phyloP scores from a whole-genome alignment of 1,140 invertebrate genomes.

The Habropoda laboriosa region DNA sequence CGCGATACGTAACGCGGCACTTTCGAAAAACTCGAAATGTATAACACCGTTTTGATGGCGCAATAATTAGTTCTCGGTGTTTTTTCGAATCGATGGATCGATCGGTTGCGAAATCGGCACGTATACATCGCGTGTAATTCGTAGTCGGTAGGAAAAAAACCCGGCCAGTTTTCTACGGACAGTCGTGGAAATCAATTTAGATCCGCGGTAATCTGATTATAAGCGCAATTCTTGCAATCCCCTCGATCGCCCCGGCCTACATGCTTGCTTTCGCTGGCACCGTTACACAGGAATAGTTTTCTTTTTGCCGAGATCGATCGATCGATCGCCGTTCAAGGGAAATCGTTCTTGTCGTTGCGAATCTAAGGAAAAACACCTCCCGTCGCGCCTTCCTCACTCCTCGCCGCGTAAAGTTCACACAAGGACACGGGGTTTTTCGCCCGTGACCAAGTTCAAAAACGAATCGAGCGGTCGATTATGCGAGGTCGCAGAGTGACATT shows the following conservation, averaged over 20 bases:
- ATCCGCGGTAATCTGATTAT: conserved; percentile 18
- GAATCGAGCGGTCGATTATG: not conserved
- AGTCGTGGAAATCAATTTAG: conserved; percentile 14
- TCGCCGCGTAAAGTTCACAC: conserved; percentile 1
- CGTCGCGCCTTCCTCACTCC: not conserved
- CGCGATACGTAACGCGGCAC: not conserved
- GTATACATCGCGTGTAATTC: not conserved
- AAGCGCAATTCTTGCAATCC: not conserved
- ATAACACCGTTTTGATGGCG: too few relatives aligned
- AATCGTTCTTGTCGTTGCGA: conserved; percentile 13
- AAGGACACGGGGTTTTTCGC: conserved; percentile 9
- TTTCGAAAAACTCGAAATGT: not conserved
- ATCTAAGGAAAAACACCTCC: not conserved
- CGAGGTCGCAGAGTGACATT: not conserved
- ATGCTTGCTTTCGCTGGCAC: conserved; percentile 11
- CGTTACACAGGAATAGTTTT: not conserved
- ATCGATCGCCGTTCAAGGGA: conserved; percentile 1
- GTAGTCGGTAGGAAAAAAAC: not conserved
- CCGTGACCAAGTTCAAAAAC: conserved; percentile 28
- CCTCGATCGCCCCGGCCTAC: not conserved
- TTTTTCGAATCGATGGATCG: not conserved
- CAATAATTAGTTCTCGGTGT: not conserved
- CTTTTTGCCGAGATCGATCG: conserved; percentile 1
- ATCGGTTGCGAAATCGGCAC: not conserved
- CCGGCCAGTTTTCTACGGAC: not conserved